Conservation (phyloP, 2,797 vertebrate genomes). For the Alexandromys oeconomus region DNA sequence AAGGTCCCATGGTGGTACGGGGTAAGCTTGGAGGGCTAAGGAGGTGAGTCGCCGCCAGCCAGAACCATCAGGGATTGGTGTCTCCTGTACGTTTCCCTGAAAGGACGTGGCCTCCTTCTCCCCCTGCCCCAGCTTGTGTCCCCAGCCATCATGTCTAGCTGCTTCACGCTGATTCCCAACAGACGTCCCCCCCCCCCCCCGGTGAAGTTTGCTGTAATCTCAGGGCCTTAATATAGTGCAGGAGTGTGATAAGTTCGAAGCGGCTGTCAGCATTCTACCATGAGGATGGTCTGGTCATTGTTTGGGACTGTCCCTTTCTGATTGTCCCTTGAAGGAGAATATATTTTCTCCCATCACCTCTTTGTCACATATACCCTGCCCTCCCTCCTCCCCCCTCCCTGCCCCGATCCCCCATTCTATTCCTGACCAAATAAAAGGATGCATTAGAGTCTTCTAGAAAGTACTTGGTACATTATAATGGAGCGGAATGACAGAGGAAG, state of each 20-base stretch:
- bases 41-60: background rate
- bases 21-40: background rate
- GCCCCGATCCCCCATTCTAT: background rate
- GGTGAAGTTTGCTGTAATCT: constrained; percentile 88
- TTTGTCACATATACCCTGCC: background rate
- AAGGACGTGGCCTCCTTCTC: background rate
- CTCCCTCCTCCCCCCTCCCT: background rate
- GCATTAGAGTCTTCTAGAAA: constrained; percentile 66
- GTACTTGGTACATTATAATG: constrained; percentile 31
- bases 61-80: background rate
- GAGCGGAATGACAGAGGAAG: constrained; percentile 28
- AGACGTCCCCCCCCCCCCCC: constrained; percentile 89
- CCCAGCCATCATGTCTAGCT: constrained; percentile 75
- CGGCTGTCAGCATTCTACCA: constrained; percentile 86
- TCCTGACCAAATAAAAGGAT: constrained; percentile 82
- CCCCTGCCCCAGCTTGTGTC: constrained; percentile 33
- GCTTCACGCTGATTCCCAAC: constrained; percentile 84
- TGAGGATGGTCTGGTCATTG: constrained; percentile 89
- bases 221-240: constrained; percentile 90
- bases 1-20: background rate
- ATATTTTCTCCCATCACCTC: constrained; percentile 80
- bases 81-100: background rate
- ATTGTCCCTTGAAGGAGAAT: constrained; percentile 84
- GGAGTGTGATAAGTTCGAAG: constrained; percentile 87
- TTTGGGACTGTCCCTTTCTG: constrained; percentile 87